These are phyloP conservation scores for Hyla sarda DNA, from an alignment of 2,113 vertebrate genomes.

Conservation along the genomic window DNA sequence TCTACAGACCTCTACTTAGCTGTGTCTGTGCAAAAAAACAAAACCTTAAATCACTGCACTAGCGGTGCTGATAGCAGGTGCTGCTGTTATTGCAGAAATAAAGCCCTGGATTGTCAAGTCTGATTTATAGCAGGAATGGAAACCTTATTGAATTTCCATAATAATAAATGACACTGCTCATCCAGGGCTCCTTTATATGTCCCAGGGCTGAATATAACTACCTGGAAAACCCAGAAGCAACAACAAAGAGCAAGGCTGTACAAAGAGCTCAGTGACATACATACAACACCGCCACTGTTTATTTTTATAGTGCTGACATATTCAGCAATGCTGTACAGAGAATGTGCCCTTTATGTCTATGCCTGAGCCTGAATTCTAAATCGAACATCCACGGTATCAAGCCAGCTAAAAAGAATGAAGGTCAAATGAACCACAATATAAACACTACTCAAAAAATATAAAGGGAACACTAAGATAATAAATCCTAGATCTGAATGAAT, in stretches of 20 bases:
- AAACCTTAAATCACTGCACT: slow-evolving; percentile 21
- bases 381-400: neutral
- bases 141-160: slow-evolving; percentile 73
- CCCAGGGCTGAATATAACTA: slow-evolving; percentile 58
- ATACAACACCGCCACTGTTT: neutral
- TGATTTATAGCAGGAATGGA: slow-evolving; percentile 69
- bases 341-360: neutral
- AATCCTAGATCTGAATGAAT: too few relatives aligned
- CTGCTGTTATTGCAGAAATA: slow-evolving; percentile 70
- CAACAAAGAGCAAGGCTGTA: neutral
- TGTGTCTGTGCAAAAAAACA: neutral
- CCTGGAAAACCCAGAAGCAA: slow-evolving; percentile 61
- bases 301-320: neutral
- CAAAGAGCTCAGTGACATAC: neutral
- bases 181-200: slow-evolving; percentile 62
- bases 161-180: slow-evolving; percentile 67
- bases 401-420: neutral
- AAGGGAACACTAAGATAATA: too few relatives aligned
- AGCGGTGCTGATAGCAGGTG: slow-evolving; percentile 24
- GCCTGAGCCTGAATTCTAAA: neutral
- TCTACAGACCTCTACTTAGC: neutral
- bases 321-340: neutral
- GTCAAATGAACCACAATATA: too few relatives aligned
- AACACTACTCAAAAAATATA: too few relatives aligned
- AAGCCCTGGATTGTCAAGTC: slow-evolving; percentile 66